Conservation (phyloP, 2,888 invertebrate species). For the Teleogryllus oceanicus region DNA sequence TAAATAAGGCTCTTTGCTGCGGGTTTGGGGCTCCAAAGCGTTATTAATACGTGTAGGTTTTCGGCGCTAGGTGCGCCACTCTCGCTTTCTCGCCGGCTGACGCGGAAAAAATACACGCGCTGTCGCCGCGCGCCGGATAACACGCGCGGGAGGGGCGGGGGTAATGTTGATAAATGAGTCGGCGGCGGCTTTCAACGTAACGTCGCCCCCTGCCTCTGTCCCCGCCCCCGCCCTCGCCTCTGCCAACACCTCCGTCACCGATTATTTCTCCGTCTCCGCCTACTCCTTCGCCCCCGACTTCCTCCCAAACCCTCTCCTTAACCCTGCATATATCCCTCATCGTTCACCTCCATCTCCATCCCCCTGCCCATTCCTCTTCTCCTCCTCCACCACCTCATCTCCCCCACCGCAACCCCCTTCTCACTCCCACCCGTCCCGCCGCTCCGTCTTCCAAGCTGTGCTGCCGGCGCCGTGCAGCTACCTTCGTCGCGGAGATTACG, state of each 20-base stretch:
- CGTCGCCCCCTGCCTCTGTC: neutral
- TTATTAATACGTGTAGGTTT: constrained; percentile 18
- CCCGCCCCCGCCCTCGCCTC: neutral
- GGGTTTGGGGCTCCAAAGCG: neutral
- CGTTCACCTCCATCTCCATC: no score
- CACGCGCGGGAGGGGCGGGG: neutral
- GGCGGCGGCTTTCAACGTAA: neutral
- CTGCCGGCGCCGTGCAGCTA: no score
- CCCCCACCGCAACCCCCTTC: no score
- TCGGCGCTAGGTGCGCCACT: neutral
- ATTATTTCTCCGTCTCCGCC: neutral
- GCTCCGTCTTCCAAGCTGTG: no score
- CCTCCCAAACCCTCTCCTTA: neutral
- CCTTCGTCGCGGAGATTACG: no score
- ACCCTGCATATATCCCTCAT: neutral
- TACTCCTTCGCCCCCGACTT: neutral
- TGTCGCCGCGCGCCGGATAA: neutral
- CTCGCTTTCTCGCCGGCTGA: neutral
- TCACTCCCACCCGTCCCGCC: no score
- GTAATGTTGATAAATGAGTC: constrained; percentile 10
- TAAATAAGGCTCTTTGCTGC: neutral
- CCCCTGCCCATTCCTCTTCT: no score
- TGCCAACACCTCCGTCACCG: neutral
- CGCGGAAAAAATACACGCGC: neutral
- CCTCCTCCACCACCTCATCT: no score